A percentile compares a stretch with the other conserved stretches of the same genome.
phyloP scores from a whole-genome alignment of 1,140 invertebrate genomes.

The Brachionus calyciflorus region DNA sequence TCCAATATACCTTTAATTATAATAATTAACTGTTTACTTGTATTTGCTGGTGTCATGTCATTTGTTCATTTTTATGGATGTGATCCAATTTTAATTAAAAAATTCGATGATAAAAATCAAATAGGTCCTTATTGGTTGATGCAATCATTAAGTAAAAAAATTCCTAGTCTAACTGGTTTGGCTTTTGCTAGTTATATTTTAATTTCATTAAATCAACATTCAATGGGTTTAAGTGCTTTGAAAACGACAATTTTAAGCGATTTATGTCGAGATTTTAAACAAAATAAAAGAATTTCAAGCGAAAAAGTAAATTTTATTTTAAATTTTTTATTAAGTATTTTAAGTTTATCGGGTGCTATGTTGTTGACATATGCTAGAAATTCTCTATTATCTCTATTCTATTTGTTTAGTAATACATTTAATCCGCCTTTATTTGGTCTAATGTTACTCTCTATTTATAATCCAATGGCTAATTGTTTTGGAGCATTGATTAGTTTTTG shows the following conservation, averaged over 20 bases:
- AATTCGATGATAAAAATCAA: background rate
- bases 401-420: background rate
- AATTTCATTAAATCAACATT: background rate
- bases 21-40: background rate
- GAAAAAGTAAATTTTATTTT: too few species aligned
- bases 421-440: background rate
- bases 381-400: background rate
- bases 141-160: background rate
- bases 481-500: background rate
- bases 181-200: background rate
- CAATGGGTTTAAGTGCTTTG: background rate
- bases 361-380: background rate
- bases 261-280: too few species aligned
- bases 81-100: background rate
- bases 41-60: background rate
- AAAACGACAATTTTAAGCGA: too few species aligned
- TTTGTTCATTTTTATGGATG: conserved; percentile 7
- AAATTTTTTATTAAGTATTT: too few species aligned
- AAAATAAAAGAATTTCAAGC: too few species aligned
- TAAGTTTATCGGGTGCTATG: too few species aligned
- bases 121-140: background rate
- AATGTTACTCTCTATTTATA: background rate
- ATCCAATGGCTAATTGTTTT: background rate
- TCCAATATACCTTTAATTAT: background rate
- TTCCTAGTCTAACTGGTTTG: background rate